phyloP scores from a whole-genome alignment of 2,113 vertebrate species.

The Gopherus flavomarginatus region DNA sequence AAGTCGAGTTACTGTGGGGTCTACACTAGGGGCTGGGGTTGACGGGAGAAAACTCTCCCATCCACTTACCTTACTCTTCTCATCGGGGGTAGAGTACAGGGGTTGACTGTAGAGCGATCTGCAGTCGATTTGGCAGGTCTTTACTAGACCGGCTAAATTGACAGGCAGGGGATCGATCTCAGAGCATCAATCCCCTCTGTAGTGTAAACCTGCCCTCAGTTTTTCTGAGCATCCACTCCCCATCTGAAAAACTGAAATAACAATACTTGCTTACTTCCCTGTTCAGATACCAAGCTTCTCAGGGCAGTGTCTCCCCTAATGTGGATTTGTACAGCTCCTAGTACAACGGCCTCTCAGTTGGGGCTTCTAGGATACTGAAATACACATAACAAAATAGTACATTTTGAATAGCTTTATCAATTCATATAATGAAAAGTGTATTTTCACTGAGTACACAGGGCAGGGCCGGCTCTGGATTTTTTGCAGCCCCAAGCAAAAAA shows the following conservation, averaged over 20 bases:
- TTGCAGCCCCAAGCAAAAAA: no score
- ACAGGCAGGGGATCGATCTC: no score
- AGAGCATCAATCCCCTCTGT: no score
- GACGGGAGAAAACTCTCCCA: no score
- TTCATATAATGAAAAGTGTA: conserved; percentile 26
- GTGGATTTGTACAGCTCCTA: conserved; percentile 30
- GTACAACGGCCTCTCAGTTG: conserved; percentile 2
- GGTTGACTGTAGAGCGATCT: no score
- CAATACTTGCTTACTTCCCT: neutral
- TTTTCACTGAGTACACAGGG: neutral
- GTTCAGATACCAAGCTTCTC: conserved; percentile 7
- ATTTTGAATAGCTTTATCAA: conserved; percentile 55
- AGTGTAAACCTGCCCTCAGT: neutral
- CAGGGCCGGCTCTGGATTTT: no score
- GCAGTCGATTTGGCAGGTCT: no score
- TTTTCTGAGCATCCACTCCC: neutral
- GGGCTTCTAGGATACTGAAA: conserved; percentile 34
- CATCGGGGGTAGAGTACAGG: no score
- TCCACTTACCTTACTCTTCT: no score
- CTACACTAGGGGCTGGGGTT: fast-evolving
- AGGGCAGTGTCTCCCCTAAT: conserved; percentile 10
- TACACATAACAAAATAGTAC: conserved; percentile 18
- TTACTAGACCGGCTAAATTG: no score
- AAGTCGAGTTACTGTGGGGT: no score
- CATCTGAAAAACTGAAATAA: conserved; percentile 2